These are phyloP conservation scores for Avahi laniger DNA, from an alignment of 2,797 vertebrate species.

Conservation along the genomic window DNA sequence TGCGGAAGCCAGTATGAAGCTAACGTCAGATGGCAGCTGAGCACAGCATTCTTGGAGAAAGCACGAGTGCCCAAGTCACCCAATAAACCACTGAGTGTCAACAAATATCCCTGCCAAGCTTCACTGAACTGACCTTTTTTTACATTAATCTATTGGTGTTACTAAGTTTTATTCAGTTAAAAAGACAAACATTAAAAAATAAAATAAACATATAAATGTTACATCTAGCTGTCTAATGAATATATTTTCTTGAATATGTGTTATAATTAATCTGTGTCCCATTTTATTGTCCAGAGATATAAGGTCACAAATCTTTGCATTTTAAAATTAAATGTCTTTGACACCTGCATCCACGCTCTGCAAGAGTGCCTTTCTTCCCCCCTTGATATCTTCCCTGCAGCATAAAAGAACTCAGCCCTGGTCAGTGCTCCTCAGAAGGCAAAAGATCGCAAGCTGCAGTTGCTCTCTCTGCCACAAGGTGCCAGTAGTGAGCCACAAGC, in stretches of 20 bases:
- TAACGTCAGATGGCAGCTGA: background rate
- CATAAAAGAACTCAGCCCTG: background rate
- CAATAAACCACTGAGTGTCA: background rate
- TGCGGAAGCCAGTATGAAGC: background rate
- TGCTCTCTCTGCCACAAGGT: background rate
- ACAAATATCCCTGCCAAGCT: background rate
- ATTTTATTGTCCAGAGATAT: background rate
- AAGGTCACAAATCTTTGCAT: background rate
- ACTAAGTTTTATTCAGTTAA: background rate
- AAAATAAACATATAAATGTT: background rate
- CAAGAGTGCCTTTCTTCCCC: background rate
- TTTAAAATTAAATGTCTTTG: background rate
- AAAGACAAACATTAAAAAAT: background rate
- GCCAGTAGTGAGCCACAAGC: background rate
- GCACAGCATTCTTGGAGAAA: fast-evolving
- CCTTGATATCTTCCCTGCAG: background rate
- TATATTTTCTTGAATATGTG: background rate
- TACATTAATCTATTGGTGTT: background rate
- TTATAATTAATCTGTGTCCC: background rate
- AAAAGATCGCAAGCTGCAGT: background rate
- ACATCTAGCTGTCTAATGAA: background rate
- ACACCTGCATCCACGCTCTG: background rate
- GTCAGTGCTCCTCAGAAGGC: fast-evolving
- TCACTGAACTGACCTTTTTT: background rate
- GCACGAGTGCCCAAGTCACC: no score